These are phyloP conservation scores for Macroglossus sobrinus DNA, from an alignment of 2,113 vertebrate species.

Conservation along the genomic window DNA sequence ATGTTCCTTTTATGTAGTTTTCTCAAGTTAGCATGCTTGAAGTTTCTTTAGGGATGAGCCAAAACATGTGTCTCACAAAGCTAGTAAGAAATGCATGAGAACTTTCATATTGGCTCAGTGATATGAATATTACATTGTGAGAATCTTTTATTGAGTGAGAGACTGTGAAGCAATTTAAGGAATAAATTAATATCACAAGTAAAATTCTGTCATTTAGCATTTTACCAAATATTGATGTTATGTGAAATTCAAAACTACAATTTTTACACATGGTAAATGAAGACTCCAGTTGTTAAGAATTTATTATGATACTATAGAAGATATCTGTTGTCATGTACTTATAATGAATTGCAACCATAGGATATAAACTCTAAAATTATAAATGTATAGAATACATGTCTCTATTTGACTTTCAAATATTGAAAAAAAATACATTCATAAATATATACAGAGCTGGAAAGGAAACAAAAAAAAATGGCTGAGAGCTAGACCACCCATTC, in stretches of 20 bases:
- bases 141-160: background rate
- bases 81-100: background rate
- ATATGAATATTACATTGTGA: background rate
- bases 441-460: background rate
- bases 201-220: constrained; percentile 6
- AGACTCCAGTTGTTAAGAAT: background rate
- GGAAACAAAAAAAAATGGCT: background rate
- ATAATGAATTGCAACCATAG: background rate
- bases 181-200: background rate
- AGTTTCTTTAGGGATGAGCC: background rate
- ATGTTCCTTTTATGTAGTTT: background rate
- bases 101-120: background rate
- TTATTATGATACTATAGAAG: background rate
- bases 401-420: background rate
- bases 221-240: background rate
- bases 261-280: background rate
- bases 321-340: background rate
- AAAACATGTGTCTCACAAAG: constrained; percentile 3
- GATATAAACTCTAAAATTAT: background rate
- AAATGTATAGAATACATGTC: background rate
- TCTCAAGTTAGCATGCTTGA: background rate
- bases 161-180: background rate
- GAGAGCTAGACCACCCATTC: background rate
- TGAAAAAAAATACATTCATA: background rate
- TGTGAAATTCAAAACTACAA: background rate